Conservation (phyloP, 2,113 vertebrate genomes). For the Actenoides hombroni region DNA sequence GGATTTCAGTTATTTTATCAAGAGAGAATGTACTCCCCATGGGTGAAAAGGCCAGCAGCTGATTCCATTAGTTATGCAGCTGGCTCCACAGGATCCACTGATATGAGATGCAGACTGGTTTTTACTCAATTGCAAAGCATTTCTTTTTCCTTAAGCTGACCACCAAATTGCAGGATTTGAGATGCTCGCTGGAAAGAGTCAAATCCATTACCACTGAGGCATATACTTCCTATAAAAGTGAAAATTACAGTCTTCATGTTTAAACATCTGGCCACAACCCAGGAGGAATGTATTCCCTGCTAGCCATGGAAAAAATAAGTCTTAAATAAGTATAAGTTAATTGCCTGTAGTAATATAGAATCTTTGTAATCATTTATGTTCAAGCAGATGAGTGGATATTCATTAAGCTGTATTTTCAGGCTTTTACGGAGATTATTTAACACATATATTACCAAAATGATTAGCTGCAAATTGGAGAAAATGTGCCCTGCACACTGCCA, state of each 20-base stretch:
- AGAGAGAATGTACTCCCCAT: background rate
- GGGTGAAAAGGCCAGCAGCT: background rate
- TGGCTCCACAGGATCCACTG: background rate
- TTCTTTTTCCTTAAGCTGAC: slow-evolving; percentile 31
- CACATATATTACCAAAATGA: background rate
- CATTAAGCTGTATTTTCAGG: slow-evolving; percentile 23
- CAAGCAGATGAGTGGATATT: background rate
- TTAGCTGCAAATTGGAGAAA: background rate
- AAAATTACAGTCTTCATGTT: slow-evolving; percentile 50
- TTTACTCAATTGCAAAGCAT: slow-evolving; percentile 2
- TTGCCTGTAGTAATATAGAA: slow-evolving; percentile 39
- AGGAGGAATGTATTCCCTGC: slow-evolving; percentile 16
- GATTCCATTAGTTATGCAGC: slow-evolving; percentile 49
- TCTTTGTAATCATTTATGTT: slow-evolving; percentile 30
- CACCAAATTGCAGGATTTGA: slow-evolving; percentile 46
- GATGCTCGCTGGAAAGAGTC: slow-evolving; percentile 11
- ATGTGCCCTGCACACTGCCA: background rate
- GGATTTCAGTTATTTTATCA: slow-evolving; percentile 21
- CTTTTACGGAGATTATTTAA: slow-evolving; percentile 37
- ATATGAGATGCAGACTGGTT: background rate
- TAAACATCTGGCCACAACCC: slow-evolving; percentile 63
- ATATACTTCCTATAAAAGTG: slow-evolving; percentile 30
- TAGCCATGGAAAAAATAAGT: slow-evolving; percentile 44
- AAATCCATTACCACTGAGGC: slow-evolving; percentile 36
- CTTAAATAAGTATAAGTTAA: slow-evolving; percentile 62